A percentile compares a stretch with the other conserved stretches of the same genome.
Conservation (phyloP, 2,888 invertebrate species). For the Diaprepes abbreviatus region DNA sequence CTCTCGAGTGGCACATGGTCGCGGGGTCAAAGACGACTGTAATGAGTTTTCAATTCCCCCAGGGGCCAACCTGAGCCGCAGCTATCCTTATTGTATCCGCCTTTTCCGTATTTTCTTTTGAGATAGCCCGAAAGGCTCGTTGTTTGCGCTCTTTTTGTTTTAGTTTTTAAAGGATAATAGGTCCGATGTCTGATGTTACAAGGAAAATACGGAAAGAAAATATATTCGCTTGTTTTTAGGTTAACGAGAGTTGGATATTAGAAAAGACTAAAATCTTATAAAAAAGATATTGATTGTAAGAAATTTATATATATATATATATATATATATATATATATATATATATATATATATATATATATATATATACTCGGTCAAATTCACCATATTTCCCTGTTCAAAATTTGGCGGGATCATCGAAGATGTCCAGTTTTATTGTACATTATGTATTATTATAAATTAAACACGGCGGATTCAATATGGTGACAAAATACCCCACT, state of each 20-base stretch:
- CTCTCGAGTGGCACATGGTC: slow-evolving; percentile 62
- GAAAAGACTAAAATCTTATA: too few relatives aligned
- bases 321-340: too few relatives aligned
- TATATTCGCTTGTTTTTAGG: slow-evolving; percentile 1
- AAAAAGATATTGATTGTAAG: too few relatives aligned
- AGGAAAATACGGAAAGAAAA: slow-evolving; percentile 21
- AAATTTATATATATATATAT: too few relatives aligned
- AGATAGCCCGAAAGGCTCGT: slow-evolving; percentile 31
- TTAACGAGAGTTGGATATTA: background rate
- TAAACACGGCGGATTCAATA: too few relatives aligned
- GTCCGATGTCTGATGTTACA: slow-evolving; percentile 30
- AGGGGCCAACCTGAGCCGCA: slow-evolving; percentile 56
- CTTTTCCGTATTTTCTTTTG: slow-evolving; percentile 48
- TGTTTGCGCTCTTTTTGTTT: slow-evolving; percentile 45
- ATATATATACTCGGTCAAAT: too few relatives aligned
- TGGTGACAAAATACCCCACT: too few relatives aligned
- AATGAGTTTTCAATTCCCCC: slow-evolving; percentile 67
- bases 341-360: too few relatives aligned
- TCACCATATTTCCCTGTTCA: too few relatives aligned
- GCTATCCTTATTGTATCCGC: slow-evolving; percentile 59
- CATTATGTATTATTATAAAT: too few relatives aligned
- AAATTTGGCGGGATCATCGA: too few relatives aligned
- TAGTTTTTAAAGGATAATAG: slow-evolving; percentile 47
- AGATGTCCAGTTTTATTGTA: too few relatives aligned
- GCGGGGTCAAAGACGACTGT: slow-evolving; percentile 67